These are phyloP conservation scores for Lycopodina hypogea DNA, from an alignment of 37 sponge, comb jelly and placozoan genomes.

Conservation along the genomic window DNA sequence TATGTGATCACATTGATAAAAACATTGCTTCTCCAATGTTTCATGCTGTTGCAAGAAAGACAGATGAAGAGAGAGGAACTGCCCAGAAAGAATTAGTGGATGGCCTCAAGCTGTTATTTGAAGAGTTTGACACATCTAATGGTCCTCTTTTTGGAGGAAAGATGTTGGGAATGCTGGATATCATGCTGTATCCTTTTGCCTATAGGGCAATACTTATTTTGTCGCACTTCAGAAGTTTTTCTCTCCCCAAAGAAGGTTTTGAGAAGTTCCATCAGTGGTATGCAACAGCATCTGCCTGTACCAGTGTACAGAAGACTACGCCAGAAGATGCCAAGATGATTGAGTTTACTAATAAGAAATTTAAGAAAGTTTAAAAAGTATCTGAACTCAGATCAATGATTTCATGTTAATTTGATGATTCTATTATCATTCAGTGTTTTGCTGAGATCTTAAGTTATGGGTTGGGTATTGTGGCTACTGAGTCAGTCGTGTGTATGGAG, in stretches of 20 bases:
- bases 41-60: background rate
- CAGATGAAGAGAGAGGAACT: background rate
- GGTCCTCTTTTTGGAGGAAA: conserved; percentile 23
- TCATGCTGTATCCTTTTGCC: conserved; percentile 16
- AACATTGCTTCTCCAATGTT: conserved; percentile 25
- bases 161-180: conserved; percentile 12
- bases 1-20: conserved; percentile 3
- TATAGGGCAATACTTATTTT: background rate
- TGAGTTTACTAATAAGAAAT: too few species aligned
- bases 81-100: background rate
- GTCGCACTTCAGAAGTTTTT: conserved; percentile 25
- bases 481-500: too few species aligned
- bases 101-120: background rate
- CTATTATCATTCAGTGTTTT: conserved; percentile 8
- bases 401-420: conserved; percentile 10
- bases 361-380: too few species aligned
- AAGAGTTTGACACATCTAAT: background rate
- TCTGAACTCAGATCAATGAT: too few species aligned
- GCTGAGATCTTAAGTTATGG: too few species aligned
- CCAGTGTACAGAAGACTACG: too few species aligned
- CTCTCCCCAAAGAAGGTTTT: conserved; percentile 9
- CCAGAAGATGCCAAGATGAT: too few species aligned
- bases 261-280: conserved; percentile 20
- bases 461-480: too few species aligned
- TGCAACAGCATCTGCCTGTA: too few species aligned